Base-by-base conservation (phyloP, 2,113 vertebrate species). In the Cyprinodon tularosa region DNA sequence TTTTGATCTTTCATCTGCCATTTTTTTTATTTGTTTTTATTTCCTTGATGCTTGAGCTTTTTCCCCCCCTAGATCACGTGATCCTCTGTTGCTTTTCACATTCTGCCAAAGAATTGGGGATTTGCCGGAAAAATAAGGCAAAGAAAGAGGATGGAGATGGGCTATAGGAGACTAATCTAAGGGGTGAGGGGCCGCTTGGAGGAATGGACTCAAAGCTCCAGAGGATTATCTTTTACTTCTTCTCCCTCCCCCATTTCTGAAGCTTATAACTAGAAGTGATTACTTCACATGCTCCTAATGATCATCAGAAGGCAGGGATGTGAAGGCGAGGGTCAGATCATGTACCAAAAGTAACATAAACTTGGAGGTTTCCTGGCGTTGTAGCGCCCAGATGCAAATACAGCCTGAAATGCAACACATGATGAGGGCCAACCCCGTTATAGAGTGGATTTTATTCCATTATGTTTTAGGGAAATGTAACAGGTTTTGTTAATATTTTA, bases 211-310 rank as follows among this genome's bases (percentile, higher is more conserved):
- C 77, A 86, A 79, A 86, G 83, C 86, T 71, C 81, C 71, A 53
- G 70, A 79, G 90, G 87, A 93, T 93, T 87, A 89, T 86, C 76
- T 84, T 78, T 76, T 67, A 74, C 69, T 77, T 82, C 67, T 66
- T 87, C 72, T 59, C 70, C 69, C 42, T 50, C 69, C 53, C 71
- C 48, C 11, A 61, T 73, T 64, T 85, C 78, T 72, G 15, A 44
- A 81, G 77, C 88, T 89, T 87, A 88, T 89, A 87, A 86, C 87
- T 81, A 2, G 71, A 66, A 85, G 80, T 91, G 84, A 87, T 77
- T 63, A 62, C 72, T 70, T 85, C 80, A 74, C 62, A 59, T 64
- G 86, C 78, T 67, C 81, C 70, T 76, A 80, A 85, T 91, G 88
- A 85, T 91, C 90, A 68, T 74, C 82, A 36, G 62, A 17, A 20